phyloP scores from a whole-genome alignment of 2,888 invertebrate species.

The Beris chalybata region DNA sequence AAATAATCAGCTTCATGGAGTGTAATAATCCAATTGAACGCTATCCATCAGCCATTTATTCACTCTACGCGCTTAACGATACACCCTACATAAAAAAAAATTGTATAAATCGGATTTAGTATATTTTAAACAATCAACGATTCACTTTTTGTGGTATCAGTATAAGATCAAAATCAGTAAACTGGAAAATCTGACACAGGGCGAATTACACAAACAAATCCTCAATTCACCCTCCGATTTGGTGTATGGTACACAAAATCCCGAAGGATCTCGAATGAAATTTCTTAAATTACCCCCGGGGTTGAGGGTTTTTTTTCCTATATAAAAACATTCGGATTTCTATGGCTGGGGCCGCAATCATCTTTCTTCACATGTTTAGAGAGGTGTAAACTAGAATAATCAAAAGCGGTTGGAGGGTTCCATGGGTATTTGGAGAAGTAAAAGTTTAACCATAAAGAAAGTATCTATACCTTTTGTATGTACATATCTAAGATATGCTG shows the following conservation, averaged over 20 bases:
- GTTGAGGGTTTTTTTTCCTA: no score
- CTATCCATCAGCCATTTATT: conserved; percentile 26
- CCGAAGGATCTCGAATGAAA: conserved; percentile 5
- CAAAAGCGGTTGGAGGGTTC: neutral
- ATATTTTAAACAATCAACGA: conserved; percentile 36
- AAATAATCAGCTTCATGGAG: conserved; percentile 33
- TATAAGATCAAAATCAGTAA: conserved; percentile 24
- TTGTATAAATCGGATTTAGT: conserved; percentile 33
- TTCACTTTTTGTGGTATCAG: conserved; percentile 35
- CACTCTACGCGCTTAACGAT: conserved; percentile 1
- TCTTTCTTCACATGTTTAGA: conserved; percentile 9
- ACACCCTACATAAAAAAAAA: neutral
- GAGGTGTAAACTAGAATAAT: conserved; percentile 16
- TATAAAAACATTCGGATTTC: no score
- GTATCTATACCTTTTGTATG: no score
- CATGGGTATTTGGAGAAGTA: no score
- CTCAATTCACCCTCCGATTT: conserved; percentile 27
- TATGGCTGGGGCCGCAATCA: conserved; percentile 2
- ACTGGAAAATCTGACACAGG: conserved; percentile 33
- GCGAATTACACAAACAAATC: conserved; percentile 32
- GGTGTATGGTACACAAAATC: neutral
- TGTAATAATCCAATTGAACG: conserved; percentile 35
- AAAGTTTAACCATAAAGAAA: no score
- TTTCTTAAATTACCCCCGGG: conserved; percentile 17
- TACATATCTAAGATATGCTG: no score